A percentile compares a stretch with the other conserved stretches of the same genome.
phyloP scores from a whole-genome alignment of 2,113 vertebrate species.

The Crypturellus undulatus region DNA sequence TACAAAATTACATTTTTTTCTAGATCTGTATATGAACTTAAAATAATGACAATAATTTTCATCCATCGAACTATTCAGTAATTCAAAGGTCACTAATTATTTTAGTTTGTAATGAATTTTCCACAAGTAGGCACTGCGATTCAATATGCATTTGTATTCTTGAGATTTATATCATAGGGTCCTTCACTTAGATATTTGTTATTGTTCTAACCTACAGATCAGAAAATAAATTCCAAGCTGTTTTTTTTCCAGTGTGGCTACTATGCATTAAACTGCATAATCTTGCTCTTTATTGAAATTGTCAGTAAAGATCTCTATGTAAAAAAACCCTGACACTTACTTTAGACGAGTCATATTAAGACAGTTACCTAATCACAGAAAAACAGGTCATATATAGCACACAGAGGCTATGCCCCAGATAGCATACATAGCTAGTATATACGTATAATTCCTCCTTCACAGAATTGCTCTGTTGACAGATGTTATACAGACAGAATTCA shows the following conservation, averaged over 20 bases:
- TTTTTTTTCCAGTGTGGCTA: not conserved
- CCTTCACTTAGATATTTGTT: not conserved
- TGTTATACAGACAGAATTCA: not conserved
- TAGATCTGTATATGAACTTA: not conserved
- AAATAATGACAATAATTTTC: not conserved
- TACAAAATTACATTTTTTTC: not conserved
- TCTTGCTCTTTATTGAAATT: not conserved
- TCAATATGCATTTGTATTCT: not conserved
- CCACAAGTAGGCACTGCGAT: not conserved
- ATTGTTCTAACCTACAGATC: not conserved
- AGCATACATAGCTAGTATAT: too few relatives aligned
- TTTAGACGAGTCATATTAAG: not conserved
- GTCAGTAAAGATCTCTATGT: not conserved
- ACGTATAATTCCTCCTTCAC: not conserved
- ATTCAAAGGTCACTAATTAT: not conserved
- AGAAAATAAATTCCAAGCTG: not conserved
- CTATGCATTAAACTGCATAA: not conserved
- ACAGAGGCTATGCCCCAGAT: too few relatives aligned
- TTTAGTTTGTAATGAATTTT: not conserved
- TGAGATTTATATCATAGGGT: not conserved
- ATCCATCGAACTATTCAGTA: not conserved
- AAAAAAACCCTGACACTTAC: not conserved
- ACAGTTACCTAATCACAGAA: conserved; percentile 1
- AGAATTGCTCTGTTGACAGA: not conserved
- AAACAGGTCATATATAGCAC: not conserved